Evolutionary conservation across 1,140 invertebrate genomes (phyloP).

Genomic region (Agrypnia vestita): DNA sequence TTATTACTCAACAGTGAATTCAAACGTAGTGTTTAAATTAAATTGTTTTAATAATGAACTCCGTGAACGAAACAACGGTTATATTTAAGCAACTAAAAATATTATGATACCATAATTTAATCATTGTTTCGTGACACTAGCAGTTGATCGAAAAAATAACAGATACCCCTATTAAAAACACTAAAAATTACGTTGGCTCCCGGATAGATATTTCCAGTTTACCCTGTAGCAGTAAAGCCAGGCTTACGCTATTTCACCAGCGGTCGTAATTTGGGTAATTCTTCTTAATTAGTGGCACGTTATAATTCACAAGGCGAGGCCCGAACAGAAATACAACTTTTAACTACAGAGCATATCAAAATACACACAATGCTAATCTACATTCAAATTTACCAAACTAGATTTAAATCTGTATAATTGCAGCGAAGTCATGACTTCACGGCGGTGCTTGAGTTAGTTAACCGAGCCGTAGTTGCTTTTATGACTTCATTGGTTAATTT

Average conservation of each 20-base stretch:
- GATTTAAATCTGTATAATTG: conserved; percentile 25
- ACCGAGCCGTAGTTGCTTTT: neutral
- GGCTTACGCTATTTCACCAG: conserved; percentile 39
- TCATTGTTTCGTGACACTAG: too few relatives aligned
- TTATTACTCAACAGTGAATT: too few relatives aligned
- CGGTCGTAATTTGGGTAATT: conserved; percentile 31
- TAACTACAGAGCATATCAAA: conserved; percentile 18
- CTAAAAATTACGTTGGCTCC: too few relatives aligned
- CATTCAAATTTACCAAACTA: conserved; percentile 26
- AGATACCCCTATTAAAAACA: too few relatives aligned
- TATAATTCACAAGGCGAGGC: conserved; percentile 27
- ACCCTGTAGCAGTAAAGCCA: conserved; percentile 27
- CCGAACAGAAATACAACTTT: conserved; percentile 25
- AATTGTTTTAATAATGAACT: too few relatives aligned
- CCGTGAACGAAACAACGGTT: too few relatives aligned
- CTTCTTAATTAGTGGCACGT: conserved; percentile 45
- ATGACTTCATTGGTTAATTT: conserved; percentile 5
- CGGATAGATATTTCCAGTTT: neutral
- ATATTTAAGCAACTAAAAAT: too few relatives aligned
- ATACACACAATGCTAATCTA: conserved; percentile 29
- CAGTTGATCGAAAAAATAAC: too few relatives aligned
- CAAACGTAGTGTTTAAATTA: too few relatives aligned
- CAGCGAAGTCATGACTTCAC: too few relatives aligned
- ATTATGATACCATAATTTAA: too few relatives aligned
- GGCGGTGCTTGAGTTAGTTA: too few relatives aligned